Base-by-base conservation (phyloP, 2,888 invertebrate genomes). In the Blera fallax region DNA sequence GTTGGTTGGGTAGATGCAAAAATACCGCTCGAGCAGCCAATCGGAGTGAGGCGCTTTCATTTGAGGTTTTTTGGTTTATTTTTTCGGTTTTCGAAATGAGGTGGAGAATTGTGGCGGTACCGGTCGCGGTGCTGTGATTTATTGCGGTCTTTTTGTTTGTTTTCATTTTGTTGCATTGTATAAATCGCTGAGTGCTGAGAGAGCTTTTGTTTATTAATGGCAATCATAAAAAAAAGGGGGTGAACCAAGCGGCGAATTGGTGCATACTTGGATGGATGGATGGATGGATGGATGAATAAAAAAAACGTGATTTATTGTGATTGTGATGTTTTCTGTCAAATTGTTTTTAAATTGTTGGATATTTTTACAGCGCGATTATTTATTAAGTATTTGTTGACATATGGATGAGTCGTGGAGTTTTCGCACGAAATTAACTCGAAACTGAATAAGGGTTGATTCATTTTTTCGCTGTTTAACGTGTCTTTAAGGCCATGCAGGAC, bases 31-130 rank as follows among this genome's bases (percentile, higher is more conserved):
- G 5, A 14, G 0, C 24, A 29, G 43, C 78, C 78, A 78, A 78
- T 78, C 69, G 52, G 21, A 78, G 27, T 8, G 69, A 34, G 32
- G 60, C 60, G 69, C 77, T 77, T 69, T 60, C 34, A 60, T 69
- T 69, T 77, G 69, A 78, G 62, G 52, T 60, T 52, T 56, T n/a
- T 27, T 50, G n/a, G 14, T 60, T 69, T 32, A 16, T 62, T 50
- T 73, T 52, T 34, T 40, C 37, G 27, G 6, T 48, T 58, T 60
- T 34, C 34, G 56, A 56, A 43, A 58, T 48, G 60, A 60, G 72
- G 72, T 58, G 72, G 58, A 62, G 73, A 48, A 50, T 73, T 18
- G 27, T 37, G n/a, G n/a, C n/a, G n/a, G n/a, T n/a, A n/a, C n/a
- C n/a, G n/a, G 34, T 16, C 50, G 24, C 45, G 60, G 32, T 56